Percentiles rank a stretch among this genome's conserved stretches.
Evolutionary conservation across 2,113 vertebrate species (phyloP).

Genomic region (Plecotus auritus): DNA sequence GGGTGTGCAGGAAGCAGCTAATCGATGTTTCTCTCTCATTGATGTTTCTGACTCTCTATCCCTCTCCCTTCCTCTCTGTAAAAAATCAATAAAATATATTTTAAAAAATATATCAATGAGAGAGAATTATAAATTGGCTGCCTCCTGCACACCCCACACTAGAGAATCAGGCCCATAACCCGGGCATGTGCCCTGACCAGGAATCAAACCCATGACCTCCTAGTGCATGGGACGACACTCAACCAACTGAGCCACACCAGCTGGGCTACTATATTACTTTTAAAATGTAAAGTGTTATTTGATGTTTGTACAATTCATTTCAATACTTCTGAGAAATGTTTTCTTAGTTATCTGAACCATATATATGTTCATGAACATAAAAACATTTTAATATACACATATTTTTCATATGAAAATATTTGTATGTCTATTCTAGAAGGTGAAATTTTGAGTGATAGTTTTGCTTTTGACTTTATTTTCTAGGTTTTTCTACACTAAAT

Average conservation of each 20-base stretch:
- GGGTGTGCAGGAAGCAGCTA: no score
- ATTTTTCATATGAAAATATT: neutral
- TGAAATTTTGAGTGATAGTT: neutral
- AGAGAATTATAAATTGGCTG: no score
- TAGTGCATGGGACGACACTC: neutral
- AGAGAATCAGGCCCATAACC: no score
- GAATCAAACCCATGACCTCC: neutral
- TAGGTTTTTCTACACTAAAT: neutral
- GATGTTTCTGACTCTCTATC: no score
- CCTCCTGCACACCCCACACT: no score
- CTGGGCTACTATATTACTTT: neutral
- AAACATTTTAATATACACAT: neutral
- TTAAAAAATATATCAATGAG: no score
- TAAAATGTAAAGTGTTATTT: neutral
- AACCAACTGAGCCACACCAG: neutral
- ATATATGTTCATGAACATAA: neutral
- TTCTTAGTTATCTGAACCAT: neutral
- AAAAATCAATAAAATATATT: no score
- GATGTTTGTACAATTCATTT: neutral
- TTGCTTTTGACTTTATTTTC: neutral
- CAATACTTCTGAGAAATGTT: neutral
- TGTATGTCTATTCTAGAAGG: neutral
- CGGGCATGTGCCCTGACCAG: neutral
- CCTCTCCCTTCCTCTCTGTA: no score
- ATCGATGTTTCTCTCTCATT: no score